phyloP scores from a whole-genome alignment of 2,797 vertebrate species.

The Triplophysa bombifrons region DNA sequence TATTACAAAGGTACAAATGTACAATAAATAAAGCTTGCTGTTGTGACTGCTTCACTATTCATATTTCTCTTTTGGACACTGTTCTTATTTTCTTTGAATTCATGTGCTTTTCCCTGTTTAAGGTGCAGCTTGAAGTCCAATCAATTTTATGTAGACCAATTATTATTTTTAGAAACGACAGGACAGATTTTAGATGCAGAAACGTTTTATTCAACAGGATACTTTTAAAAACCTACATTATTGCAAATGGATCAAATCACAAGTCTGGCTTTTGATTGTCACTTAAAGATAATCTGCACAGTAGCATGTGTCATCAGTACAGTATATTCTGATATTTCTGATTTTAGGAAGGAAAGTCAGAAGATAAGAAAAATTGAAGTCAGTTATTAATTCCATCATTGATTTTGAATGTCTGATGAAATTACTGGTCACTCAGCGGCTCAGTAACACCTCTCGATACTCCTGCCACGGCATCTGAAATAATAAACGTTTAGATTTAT shows the following conservation, averaged over 20 bases:
- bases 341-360: neutral
- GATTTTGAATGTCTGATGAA: neutral
- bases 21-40: neutral
- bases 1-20: neutral
- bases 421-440: neutral
- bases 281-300: neutral
- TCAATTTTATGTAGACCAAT: neutral
- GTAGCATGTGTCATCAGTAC: neutral
- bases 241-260: neutral
- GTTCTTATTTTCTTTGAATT: neutral
- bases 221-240: neutral
- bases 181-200: constrained; percentile 9
- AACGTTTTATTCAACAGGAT: neutral
- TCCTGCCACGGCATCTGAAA: too few species aligned
- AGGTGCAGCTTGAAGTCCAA: too few species aligned
- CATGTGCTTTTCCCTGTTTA: neutral
- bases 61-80: neutral
- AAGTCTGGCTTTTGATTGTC: neutral
- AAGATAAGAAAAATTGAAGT: neutral
- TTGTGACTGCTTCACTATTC: neutral
- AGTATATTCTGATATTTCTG: neutral
- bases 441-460: too few species aligned
- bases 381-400: neutral
- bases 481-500: too few species aligned
- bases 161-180: neutral